Evolutionary conservation across 2,888 invertebrate genomes (phyloP).

Genomic region (Monoplex corrugatus): DNA sequence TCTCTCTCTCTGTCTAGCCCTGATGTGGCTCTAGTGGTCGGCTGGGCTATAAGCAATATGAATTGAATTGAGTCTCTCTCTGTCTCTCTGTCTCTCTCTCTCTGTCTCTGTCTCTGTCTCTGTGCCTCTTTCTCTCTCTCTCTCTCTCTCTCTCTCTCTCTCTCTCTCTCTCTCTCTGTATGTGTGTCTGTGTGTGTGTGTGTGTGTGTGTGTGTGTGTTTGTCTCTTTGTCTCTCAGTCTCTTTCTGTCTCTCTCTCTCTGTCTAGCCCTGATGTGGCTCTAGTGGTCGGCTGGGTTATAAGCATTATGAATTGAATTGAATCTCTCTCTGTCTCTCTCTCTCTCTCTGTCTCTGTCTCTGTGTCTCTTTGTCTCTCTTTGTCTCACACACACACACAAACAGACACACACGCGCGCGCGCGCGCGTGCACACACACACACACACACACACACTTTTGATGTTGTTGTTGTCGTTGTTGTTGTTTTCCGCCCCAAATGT

Average conservation of each 20-base stretch:
- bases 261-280: no score
- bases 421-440: background rate
- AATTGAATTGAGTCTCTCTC: no score
- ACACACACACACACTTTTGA: background rate
- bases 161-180: background rate
- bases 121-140: background rate
- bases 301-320: no score
- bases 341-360: background rate
- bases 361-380: no score
- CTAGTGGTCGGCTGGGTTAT: no score
- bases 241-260: background rate
- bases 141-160: conserved; percentile 43
- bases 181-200: background rate
- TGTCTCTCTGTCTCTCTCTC: background rate
- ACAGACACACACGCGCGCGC: background rate
- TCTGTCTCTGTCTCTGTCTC: background rate
- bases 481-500: background rate
- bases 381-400: background rate
- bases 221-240: background rate
- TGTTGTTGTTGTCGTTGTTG: no score
- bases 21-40: no score
- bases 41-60: no score
- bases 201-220: background rate
- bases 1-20: background rate
- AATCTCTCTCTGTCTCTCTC: background rate